A percentile compares a stretch with the other conserved stretches of the same genome.
Conservation (phyloP, 2,888 invertebrate species). For the Panorpa germanica region DNA sequence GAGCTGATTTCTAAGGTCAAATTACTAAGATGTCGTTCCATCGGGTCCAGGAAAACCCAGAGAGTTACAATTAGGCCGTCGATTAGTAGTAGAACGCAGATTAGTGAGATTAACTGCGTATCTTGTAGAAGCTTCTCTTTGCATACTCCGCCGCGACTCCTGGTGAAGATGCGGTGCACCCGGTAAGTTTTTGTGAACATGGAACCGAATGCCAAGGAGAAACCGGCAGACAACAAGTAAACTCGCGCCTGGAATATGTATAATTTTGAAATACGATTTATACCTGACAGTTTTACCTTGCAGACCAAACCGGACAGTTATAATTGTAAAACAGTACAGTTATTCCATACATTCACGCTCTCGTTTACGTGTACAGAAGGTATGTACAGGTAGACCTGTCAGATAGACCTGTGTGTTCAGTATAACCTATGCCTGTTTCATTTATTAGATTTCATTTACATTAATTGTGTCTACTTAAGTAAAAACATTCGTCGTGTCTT, state of each 20-base stretch:
- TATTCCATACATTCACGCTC: too few species aligned
- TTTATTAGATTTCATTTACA: too few species aligned
- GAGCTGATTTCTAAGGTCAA: slow-evolving; percentile 60
- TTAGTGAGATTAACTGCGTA: slow-evolving; percentile 69
- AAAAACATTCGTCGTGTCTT: too few species aligned
- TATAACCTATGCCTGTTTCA: too few species aligned
- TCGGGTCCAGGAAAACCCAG: slow-evolving; percentile 74
- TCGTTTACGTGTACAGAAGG: too few species aligned
- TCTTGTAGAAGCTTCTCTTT: slow-evolving; percentile 83
- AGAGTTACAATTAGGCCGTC: slow-evolving; percentile 68
- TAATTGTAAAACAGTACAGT: too few species aligned
- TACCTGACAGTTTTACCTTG: too few species aligned
- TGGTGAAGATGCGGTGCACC: slow-evolving; percentile 79
- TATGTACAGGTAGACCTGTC: too few species aligned
- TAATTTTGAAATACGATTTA: slow-evolving; percentile 6
- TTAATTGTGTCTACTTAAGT: too few species aligned
- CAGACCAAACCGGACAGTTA: too few species aligned
- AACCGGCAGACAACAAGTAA: slow-evolving; percentile 75
- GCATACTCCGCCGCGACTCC: slow-evolving; percentile 62
- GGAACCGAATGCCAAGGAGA: slow-evolving; percentile 80
- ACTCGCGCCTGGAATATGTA: slow-evolving; percentile 51
- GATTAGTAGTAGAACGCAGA: slow-evolving; percentile 61
- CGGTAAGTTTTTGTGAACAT: slow-evolving; percentile 91
- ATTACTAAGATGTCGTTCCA: slow-evolving; percentile 69
- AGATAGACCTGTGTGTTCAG: too few species aligned